Evolutionary conservation across 2,888 invertebrate genomes (phyloP).

Genomic region (Hololepta plana): DNA sequence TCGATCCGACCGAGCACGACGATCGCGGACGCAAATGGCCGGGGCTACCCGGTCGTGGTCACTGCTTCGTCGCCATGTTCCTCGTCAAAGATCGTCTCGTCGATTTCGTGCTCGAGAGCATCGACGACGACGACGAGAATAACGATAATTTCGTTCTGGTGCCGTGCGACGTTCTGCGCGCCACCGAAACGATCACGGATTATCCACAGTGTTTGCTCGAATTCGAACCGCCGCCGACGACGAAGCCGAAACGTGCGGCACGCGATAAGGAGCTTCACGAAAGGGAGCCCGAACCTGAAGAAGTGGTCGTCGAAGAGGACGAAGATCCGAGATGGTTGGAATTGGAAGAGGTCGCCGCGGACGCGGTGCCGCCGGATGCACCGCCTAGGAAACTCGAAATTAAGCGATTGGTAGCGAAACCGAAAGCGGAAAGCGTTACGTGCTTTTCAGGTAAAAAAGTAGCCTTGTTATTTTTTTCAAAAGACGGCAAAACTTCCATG

Average conservation of each 20-base stretch:
- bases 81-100: constrained; percentile 14
- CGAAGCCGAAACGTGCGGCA: not conserved
- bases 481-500: constrained; percentile 1
- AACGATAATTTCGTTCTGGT: constrained; percentile 10
- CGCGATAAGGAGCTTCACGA: not conserved
- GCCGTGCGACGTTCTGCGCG: constrained; percentile 15
- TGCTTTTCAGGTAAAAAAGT: constrained; percentile 12
- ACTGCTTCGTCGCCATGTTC: constrained; percentile 15
- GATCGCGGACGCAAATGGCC: constrained; percentile 16
- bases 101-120: constrained; percentile 14
- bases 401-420: constrained; percentile 7
- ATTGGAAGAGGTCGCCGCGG: no score
- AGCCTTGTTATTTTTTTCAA: constrained; percentile 1
- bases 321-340: no score
- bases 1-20: constrained; percentile 22
- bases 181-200: constrained; percentile 14
- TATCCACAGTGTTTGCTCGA: constrained; percentile 13
- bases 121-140: constrained; percentile 9
- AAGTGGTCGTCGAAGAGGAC: constrained; percentile 1
- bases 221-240: constrained; percentile 4
- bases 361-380: no score
- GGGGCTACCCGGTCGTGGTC: constrained; percentile 14
- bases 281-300: not conserved
- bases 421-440: constrained; percentile 13
- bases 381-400: no score